Evolutionary conservation across 1,140 invertebrate species (phyloP).

Genomic region (Ceratina calcarata): DNA sequence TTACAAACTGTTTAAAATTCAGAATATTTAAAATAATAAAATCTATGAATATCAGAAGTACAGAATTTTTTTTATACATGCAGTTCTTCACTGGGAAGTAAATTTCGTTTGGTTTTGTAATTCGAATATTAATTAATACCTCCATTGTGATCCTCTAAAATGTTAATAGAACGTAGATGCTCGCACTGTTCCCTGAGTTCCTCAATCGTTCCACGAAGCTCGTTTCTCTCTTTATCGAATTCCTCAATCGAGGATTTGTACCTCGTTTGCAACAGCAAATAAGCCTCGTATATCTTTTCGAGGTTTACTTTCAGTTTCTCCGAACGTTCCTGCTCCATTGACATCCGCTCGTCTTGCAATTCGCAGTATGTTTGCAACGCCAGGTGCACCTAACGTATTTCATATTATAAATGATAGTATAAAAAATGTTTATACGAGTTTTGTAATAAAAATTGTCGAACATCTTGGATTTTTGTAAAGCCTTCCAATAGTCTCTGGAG

Average conservation of each 20-base stretch:
- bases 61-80: no score
- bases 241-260: background rate
- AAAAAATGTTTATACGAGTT: background rate
- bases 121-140: slow-evolving; percentile 25
- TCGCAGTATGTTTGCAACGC: slow-evolving; percentile 33
- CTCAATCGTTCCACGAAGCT: slow-evolving; percentile 20
- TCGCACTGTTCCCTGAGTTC: slow-evolving; percentile 30
- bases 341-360: slow-evolving; percentile 28
- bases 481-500: no score
- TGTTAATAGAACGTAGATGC: slow-evolving; percentile 1
- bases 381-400: slow-evolving; percentile 42
- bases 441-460: no score
- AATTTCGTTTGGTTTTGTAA: background rate
- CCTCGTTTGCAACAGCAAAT: slow-evolving; percentile 3
- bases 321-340: slow-evolving; percentile 29
- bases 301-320: slow-evolving; percentile 7
- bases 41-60: no score
- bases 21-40: no score
- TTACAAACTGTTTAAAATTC: no score
- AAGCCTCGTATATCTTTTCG: slow-evolving; percentile 5
- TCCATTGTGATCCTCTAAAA: background rate
- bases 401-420: background rate
- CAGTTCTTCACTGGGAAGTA: no score
- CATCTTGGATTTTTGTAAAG: no score
- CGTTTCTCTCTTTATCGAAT: slow-evolving; percentile 32